These are phyloP conservation scores for Brassicogethes aeneus DNA, from an alignment of 2,888 invertebrate species.

Conservation along the genomic window DNA sequence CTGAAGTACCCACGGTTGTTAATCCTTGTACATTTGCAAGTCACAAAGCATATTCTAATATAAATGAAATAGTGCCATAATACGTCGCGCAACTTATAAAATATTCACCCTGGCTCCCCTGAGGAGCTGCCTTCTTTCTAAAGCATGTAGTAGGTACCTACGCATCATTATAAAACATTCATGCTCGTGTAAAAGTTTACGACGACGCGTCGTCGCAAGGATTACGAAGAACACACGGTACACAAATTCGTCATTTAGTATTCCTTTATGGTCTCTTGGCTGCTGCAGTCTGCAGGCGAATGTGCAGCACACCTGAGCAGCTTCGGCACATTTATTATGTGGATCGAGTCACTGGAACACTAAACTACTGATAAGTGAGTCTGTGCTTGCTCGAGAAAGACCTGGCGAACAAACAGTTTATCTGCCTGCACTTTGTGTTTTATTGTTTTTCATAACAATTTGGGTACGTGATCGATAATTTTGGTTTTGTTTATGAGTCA, in stretches of 20 bases:
- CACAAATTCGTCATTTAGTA: not conserved
- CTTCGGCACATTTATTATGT: not conserved
- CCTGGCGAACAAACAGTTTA: too few relatives aligned
- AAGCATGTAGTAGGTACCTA: too few relatives aligned
- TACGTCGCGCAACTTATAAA: not conserved
- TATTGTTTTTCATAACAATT: too few relatives aligned
- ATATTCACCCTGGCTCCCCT: not conserved
- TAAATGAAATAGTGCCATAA: not conserved
- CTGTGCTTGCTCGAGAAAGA: too few relatives aligned
- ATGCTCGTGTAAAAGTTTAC: not conserved
- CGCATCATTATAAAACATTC: not conserved
- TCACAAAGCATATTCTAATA: not conserved
- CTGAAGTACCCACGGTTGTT: too few relatives aligned
- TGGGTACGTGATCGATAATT: not conserved
- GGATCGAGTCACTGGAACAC: not conserved
- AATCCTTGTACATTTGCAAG: too few relatives aligned
- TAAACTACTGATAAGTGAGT: not conserved
- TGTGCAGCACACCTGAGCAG: constrained; percentile 1
- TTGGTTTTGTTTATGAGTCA: not conserved
- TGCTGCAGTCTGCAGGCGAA: not conserved
- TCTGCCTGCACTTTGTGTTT: too few relatives aligned
- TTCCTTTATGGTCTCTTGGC: not conserved
- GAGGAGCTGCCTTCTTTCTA: not conserved
- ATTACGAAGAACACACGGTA: not conserved
- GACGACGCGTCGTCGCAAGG: not conserved